Base-by-base conservation (phyloP, 2,113 vertebrate genomes). In the Rhegmatorhina hoffmannsi region DNA sequence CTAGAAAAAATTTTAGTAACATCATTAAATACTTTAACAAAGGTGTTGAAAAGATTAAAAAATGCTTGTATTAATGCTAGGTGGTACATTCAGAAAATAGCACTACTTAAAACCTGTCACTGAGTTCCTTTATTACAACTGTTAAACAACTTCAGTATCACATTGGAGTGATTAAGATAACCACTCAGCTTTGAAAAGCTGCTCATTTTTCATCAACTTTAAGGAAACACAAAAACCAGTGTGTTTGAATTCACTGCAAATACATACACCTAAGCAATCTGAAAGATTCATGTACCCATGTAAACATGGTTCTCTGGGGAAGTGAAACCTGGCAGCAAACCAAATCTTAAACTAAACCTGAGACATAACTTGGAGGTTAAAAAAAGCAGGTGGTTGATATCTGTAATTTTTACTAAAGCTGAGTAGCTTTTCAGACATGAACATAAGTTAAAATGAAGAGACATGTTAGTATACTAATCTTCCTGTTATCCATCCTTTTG, bases 401-500 rank as follows among this genome's bases (percentile, higher is more conserved):
- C 4, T 63, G 26, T 49, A 34, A 40, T 81, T 92, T 89, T 84
- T 75, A 91, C 17, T 91, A 64, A 92, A 92, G 29, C 36, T 18
- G 18, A 94, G 28, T 72, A 79, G 43, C 95, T 91, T 90, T 87
- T 69, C 62, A 62, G 87, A 89, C 69, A 52, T 84, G 26, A 92
- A 75, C 69, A 1, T 44, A 74, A 74, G 24, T 91, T 87, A 68
- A 92, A 84, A 70, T 67, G 66, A 94, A 94, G 84, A 72, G 69
- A 94, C 46, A 68, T 76, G 82, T 73, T 84, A 84, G 64, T 33
- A 84, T 72, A 75, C 77, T 95, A 97, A 97, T 95, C 94, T 95
- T 94, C 64, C 15, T 46, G 47, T 87, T 84, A 95, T 87, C 87
- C 92, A 94, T 68, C 25, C 91, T 87, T 97, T 97, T 96, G 95